Conservation (phyloP, 2,797 vertebrate species). For the Trachops cirrhosus region DNA sequence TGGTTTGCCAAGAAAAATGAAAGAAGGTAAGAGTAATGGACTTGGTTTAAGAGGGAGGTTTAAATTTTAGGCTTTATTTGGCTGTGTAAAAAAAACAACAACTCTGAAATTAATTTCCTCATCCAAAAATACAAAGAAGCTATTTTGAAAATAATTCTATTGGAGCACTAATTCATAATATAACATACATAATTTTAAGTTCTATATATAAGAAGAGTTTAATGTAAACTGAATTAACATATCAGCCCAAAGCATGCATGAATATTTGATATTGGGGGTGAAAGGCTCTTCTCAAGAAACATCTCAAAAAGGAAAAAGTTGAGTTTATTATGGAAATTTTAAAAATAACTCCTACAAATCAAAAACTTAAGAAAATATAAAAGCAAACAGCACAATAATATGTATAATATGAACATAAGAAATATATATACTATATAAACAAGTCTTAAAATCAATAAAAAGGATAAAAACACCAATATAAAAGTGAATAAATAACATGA, state of each 20-base stretch:
- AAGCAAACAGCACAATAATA: neutral
- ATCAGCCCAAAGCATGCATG: neutral
- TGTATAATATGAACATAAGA: neutral
- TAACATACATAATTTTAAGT: neutral
- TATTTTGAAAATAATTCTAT: neutral
- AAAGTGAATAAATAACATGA: neutral
- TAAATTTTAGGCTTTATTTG: slow-evolving; percentile 27
- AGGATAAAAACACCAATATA: neutral
- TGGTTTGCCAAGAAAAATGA: neutral
- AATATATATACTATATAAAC: neutral
- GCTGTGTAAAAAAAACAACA: neutral
- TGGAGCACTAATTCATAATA: neutral
- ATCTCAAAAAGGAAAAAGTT: neutral
- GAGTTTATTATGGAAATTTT: neutral
- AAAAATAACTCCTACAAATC: neutral
- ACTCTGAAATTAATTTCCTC: neutral
- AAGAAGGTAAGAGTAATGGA: neutral
- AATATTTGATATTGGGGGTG: neutral
- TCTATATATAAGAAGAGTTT: neutral
- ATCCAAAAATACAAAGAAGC: neutral
- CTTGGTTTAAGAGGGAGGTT: neutral
- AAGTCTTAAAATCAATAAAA: neutral
- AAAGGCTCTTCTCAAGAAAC: neutral
- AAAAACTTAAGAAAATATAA: neutral
- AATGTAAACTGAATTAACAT: slow-evolving; percentile 22